phyloP scores from a whole-genome alignment of 2,888 invertebrate species.

The Orchesella flavescens region DNA sequence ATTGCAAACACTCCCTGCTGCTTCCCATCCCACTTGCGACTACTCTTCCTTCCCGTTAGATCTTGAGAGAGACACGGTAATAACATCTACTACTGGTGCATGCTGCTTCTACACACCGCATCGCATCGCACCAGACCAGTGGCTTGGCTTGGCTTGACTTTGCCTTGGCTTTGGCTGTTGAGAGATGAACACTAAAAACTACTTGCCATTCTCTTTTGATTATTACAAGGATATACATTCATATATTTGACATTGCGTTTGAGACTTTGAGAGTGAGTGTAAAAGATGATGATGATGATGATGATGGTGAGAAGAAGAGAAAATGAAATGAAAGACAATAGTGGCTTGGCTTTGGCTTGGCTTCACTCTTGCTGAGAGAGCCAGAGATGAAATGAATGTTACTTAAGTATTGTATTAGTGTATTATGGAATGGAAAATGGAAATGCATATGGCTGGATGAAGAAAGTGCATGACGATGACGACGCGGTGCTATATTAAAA shows the following conservation, averaged over 20 bases:
- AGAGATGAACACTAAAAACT: background rate
- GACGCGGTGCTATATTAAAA: no score
- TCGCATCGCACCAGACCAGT: background rate
- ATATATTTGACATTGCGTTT: no score
- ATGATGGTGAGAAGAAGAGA: background rate
- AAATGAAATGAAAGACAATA: background rate
- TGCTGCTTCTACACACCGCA: no score
- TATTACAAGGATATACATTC: background rate
- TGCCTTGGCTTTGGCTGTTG: no score
- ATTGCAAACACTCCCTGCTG: constrained; percentile 67
- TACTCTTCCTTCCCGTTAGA: constrained; percentile 27
- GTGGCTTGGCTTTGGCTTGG: background rate
- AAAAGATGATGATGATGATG: background rate
- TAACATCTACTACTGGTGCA: constrained; percentile 1
- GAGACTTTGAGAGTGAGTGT: background rate
- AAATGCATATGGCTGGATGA: background rate
- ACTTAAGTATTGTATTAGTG: background rate
- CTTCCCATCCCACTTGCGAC: constrained; percentile 1
- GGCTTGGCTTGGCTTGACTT: no score
- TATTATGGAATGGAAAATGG: background rate
- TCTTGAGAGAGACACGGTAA: constrained; percentile 23
- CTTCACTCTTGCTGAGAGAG: background rate
- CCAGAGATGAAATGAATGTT: background rate
- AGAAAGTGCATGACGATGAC: no score
- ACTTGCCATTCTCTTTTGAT: background rate